Conservation (phyloP, 1,140 invertebrate species). For the Portunus trituberculatus region DNA sequence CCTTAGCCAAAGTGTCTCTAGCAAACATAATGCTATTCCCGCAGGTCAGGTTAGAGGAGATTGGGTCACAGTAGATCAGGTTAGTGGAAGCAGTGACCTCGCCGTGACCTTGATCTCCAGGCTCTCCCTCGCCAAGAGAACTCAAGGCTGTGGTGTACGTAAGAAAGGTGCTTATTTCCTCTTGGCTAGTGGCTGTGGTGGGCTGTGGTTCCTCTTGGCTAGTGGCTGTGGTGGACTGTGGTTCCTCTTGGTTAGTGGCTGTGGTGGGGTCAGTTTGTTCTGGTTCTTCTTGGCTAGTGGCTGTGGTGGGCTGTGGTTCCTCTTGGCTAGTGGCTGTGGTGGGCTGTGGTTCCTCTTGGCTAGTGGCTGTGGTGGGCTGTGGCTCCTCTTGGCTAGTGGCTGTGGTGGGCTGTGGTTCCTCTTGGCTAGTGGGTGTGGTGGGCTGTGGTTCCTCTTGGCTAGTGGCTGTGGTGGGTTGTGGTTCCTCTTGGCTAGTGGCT, state of each 20-base stretch:
- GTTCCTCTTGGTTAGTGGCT: background rate
- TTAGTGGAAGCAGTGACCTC: background rate
- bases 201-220: background rate
- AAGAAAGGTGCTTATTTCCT: background rate
- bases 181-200: background rate
- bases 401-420: background rate
- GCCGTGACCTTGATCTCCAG: too few species aligned
- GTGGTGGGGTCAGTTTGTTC: background rate
- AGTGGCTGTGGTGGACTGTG: background rate
- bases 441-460: too few species aligned
- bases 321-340: too few species aligned
- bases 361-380: background rate
- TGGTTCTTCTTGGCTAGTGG: too few species aligned
- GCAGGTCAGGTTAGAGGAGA: background rate
- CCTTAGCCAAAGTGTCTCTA: too few species aligned
- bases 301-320: too few species aligned
- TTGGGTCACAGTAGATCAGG: background rate
- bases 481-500: too few species aligned
- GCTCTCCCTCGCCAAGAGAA: background rate
- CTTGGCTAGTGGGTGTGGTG: background rate
- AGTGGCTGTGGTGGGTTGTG: too few species aligned
- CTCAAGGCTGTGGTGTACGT: background rate
- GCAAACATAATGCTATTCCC: too few species aligned
- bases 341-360: background rate
- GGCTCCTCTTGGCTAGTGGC: background rate